Conservation (phyloP, 2,113 vertebrate genomes). For the Budorcas taxicolor region DNA sequence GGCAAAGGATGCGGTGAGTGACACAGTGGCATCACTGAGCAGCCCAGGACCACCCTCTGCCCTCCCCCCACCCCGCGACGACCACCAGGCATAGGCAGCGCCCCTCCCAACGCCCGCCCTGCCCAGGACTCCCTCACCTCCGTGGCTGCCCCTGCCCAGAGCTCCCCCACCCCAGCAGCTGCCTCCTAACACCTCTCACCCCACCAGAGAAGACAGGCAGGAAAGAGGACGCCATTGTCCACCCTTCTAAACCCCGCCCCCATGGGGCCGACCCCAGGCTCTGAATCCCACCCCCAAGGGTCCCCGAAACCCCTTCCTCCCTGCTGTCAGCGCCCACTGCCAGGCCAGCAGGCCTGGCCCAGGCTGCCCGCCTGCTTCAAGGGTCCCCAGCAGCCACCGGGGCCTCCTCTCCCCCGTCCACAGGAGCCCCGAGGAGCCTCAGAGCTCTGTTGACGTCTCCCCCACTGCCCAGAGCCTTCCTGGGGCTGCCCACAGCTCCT, state of each 20-base stretch:
- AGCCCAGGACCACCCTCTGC: not conserved
- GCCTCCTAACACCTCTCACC: too few species aligned
- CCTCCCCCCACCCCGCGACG: not conserved
- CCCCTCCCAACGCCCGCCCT: not conserved
- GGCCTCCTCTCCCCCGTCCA: rapidly evolving
- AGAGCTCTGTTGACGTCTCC: not conserved
- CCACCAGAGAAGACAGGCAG: not conserved
- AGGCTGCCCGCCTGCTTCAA: not conserved
- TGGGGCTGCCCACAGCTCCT: not conserved
- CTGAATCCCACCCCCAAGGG: not conserved
- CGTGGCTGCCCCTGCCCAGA: not conserved
- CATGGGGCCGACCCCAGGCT: rapidly evolving
- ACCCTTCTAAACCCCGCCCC: not conserved
- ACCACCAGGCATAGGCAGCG: rapidly evolving
- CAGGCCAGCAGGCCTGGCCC: not conserved
- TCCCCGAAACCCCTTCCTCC: rapidly evolving
- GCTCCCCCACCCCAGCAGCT: not conserved
- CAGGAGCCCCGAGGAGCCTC: rapidly evolving
- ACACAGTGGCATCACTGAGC: rapidly evolving
- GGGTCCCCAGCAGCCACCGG: not conserved
- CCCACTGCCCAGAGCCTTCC: not conserved
- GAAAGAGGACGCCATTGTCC: rapidly evolving
- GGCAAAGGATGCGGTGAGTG: rapidly evolving
- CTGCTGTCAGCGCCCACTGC: rapidly evolving
- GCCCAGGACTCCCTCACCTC: not conserved